Evolutionary conservation across 2,888 invertebrate genomes (phyloP).

Genomic region (Sclerodermus sp.): DNA sequence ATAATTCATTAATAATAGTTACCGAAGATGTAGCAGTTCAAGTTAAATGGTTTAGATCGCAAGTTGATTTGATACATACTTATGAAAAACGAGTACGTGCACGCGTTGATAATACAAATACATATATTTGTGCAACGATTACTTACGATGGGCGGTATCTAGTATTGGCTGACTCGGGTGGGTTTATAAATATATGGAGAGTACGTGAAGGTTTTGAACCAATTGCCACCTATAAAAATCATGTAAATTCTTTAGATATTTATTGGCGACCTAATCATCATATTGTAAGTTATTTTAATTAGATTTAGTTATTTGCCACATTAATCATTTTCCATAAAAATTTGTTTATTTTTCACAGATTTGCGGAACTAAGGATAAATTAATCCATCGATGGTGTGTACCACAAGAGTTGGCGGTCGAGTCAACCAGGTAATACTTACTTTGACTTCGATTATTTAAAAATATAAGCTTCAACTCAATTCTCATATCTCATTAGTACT

Average conservation of each 20-base stretch:
- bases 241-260: conserved; percentile 46
- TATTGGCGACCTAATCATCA: conserved; percentile 41
- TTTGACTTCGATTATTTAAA: conserved; percentile 6
- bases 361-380: conserved; percentile 43
- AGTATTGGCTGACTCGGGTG: conserved; percentile 54
- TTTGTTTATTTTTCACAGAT: conserved; percentile 37
- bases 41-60: conserved; percentile 37
- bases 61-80: conserved; percentile 31
- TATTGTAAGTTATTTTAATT: conserved; percentile 26
- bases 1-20: conserved; percentile 45
- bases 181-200: conserved; percentile 56
- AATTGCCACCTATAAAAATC: conserved; percentile 43
- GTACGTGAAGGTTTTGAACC: conserved; percentile 34
- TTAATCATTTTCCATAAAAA: conserved; percentile 18
- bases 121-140: conserved; percentile 51
- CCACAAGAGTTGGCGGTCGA: conserved; percentile 31
- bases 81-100: conserved; percentile 34
- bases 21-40: conserved; percentile 37
- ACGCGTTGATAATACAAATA: conserved; percentile 29
- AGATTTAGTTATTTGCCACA: not conserved
- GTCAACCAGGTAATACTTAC: conserved; percentile 26
- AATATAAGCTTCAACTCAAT: not conserved
- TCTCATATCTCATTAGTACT: not conserved
- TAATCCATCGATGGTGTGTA: conserved; percentile 46
- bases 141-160: conserved; percentile 57